These are phyloP conservation scores for Limenitis camilla DNA, from an alignment of 2,888 invertebrate species.

Conservation along the genomic window DNA sequence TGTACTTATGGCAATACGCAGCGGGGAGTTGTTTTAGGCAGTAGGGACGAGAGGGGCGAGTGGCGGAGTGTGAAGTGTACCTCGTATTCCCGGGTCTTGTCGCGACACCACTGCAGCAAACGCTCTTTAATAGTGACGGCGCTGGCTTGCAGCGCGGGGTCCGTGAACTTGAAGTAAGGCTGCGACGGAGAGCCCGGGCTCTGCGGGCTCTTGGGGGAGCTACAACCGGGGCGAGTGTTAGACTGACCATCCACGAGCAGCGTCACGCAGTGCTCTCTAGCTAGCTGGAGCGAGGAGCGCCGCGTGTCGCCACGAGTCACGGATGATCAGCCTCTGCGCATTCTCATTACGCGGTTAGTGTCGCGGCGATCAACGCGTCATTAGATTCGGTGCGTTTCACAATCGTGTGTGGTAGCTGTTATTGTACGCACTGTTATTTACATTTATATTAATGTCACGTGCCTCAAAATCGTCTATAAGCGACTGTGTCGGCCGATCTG, in stretches of 20 bases:
- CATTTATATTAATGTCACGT: slow-evolving; percentile 32
- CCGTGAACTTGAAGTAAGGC: slow-evolving; percentile 93
- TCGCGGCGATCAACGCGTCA: slow-evolving; percentile 24
- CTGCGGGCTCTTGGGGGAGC: slow-evolving; percentile 83
- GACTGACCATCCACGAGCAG: slow-evolving; percentile 30
- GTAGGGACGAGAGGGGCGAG: slow-evolving; percentile 26
- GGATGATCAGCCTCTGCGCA: not conserved
- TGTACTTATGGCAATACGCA: slow-evolving; percentile 16
- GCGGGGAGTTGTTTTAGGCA: slow-evolving; percentile 28
- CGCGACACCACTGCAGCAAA: slow-evolving; percentile 96
- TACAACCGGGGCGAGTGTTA: slow-evolving; percentile 72
- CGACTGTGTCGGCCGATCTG: slow-evolving; percentile 2
- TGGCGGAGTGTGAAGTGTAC: slow-evolving; percentile 72
- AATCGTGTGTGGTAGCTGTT: slow-evolving; percentile 43
- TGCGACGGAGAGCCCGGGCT: slow-evolving; percentile 78
- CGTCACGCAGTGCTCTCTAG: slow-evolving; percentile 11
- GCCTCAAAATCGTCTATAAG: slow-evolving; percentile 3
- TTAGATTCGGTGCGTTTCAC: slow-evolving; percentile 38
- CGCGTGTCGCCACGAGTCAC: not conserved
- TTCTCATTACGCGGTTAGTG: slow-evolving; percentile 28
- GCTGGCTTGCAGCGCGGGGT: slow-evolving; percentile 91
- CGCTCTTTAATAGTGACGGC: slow-evolving; percentile 97
- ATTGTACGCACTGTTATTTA: slow-evolving; percentile 38
- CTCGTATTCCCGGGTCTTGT: slow-evolving; percentile 98
- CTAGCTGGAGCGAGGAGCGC: not conserved